Evolutionary conservation across 2,797 vertebrate genomes (phyloP), one percentile per base, ranked within the genome.

Genomic region (Sarcoramphus papa): DNA sequence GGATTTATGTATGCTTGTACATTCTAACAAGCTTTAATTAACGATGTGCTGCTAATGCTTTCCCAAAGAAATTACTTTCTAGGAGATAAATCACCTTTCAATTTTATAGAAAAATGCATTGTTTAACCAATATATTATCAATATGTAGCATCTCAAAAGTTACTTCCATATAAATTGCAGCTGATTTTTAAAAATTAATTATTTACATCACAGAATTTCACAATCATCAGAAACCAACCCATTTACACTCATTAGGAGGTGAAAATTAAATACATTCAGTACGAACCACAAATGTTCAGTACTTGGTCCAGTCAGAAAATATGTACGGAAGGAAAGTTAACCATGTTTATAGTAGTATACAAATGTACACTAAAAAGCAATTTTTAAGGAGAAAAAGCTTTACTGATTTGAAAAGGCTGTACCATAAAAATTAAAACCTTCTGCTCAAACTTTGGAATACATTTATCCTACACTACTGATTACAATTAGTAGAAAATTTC

Each of bases 21-120:
- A 90, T 97, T 97, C 95, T 98, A 98, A 98, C 97, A 97, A 98
- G 98, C 97, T 97, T 98, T 98, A 98, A 98, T 98, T 98, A 98
- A 98, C 97, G 97, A 98, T 90, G 96, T 97, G 97, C 97, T 96
- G 97, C 94, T 98, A 98, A 98, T 97, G 97, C 96, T 96, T 98
- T 98, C 97, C 95, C 97, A 97, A 97, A 98, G 97, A 98, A 98
- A 98, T 98, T 98, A 97, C 98, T 97, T 98, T 97, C 97, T 95
- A 95, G 80, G 95, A 98, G 97, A 98, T 92, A 97, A 98, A 98
- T 97, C 19, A 87, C 94, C 97, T 97, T 97, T 97, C 97, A 97
- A 97, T 97, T 97, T 98, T 97, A 97, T 43, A 95, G 96, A 98
- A 98, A 97, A 96, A 92, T 86, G 75, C 82, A 92, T 85, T 96